A percentile compares a stretch with the other conserved stretches of the same genome.
Evolutionary conservation across 2,113 vertebrate genomes (phyloP).

Genomic region (Pimephales promelas): DNA sequence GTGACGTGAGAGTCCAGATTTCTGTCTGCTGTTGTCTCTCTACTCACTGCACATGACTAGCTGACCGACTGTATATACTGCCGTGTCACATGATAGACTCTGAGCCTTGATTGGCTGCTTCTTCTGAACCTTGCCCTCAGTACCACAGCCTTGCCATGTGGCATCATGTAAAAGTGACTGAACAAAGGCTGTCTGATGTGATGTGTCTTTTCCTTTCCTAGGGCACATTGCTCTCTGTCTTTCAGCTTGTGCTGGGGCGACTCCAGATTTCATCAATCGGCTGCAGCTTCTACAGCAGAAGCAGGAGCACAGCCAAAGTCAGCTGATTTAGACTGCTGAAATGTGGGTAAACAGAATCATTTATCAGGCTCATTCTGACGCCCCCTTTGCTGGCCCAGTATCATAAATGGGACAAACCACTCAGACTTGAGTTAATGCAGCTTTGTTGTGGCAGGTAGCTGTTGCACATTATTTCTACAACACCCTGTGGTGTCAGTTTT

Average conservation of each 20-base stretch:
- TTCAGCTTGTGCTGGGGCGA: slow-evolving; percentile 47
- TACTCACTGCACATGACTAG: neutral
- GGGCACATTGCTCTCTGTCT: slow-evolving; percentile 49
- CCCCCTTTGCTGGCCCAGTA: slow-evolving; percentile 46
- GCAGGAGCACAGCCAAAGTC: slow-evolving; percentile 55
- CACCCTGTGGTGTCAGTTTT: neutral
- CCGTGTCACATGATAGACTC: slow-evolving; percentile 46
- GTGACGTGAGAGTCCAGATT: slow-evolving; percentile 28
- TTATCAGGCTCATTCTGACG: slow-evolving; percentile 52
- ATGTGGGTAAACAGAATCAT: slow-evolving; percentile 65
- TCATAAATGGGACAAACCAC: slow-evolving; percentile 53
- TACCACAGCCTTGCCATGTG: slow-evolving; percentile 53
- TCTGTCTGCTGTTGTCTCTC: neutral
- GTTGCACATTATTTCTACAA: neutral
- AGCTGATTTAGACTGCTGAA: slow-evolving; percentile 63
- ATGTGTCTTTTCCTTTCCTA: slow-evolving; percentile 55
- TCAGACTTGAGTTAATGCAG: slow-evolving; percentile 60
- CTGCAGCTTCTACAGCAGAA: slow-evolving; percentile 59
- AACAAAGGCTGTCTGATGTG: slow-evolving; percentile 53
- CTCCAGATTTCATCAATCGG: slow-evolving; percentile 59
- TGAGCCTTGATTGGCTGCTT: slow-evolving; percentile 44
- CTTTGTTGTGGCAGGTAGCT: neutral
- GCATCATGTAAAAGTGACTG: slow-evolving; percentile 55
- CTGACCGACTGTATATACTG: slow-evolving; percentile 44
- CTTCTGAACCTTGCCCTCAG: slow-evolving; percentile 51